A percentile compares a stretch with the other conserved stretches of the same genome.
Conservation (phyloP, 2,113 vertebrate species). For the Gobio gobio region DNA sequence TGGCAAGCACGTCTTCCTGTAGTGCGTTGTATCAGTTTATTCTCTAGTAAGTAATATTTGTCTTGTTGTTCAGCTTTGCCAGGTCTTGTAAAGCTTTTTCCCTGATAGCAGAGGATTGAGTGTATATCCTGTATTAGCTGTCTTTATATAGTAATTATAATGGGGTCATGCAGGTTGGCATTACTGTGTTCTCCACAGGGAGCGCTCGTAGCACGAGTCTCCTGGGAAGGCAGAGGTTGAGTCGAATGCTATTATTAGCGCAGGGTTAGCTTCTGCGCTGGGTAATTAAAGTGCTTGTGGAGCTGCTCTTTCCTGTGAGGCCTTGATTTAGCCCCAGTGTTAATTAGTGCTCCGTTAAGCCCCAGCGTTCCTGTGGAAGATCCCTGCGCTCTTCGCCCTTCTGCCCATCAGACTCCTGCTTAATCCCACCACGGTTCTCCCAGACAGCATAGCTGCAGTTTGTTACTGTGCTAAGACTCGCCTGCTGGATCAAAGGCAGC, state of each 20-base stretch:
- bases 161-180: slow-evolving; percentile 31
- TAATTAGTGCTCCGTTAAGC: slow-evolving; percentile 39
- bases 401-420: slow-evolving; percentile 31
- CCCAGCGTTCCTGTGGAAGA: slow-evolving; percentile 30
- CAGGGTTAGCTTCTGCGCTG: slow-evolving; percentile 16
- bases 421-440: slow-evolving; percentile 36
- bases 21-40: not conserved
- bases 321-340: slow-evolving; percentile 44
- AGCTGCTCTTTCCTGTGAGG: slow-evolving; percentile 41
- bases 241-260: slow-evolving; percentile 34
- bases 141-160: slow-evolving; percentile 33
- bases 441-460: slow-evolving; percentile 11
- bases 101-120: slow-evolving; percentile 6
- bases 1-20: not conserved
- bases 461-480: not conserved
- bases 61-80: slow-evolving; percentile 13
- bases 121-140: slow-evolving; percentile 15
- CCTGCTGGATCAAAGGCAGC: slow-evolving; percentile 10
- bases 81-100: slow-evolving; percentile 20
- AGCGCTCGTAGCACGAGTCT: slow-evolving; percentile 22
- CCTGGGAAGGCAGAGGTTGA: slow-evolving; percentile 37
- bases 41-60: slow-evolving; percentile 14
- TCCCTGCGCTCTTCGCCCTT: slow-evolving; percentile 29
- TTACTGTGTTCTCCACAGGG: slow-evolving; percentile 40
- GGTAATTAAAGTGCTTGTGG: slow-evolving; percentile 32